Evolutionary conservation across 2,888 invertebrate genomes (phyloP).

Genomic region (Drosophila pseudotalamancana): DNA sequence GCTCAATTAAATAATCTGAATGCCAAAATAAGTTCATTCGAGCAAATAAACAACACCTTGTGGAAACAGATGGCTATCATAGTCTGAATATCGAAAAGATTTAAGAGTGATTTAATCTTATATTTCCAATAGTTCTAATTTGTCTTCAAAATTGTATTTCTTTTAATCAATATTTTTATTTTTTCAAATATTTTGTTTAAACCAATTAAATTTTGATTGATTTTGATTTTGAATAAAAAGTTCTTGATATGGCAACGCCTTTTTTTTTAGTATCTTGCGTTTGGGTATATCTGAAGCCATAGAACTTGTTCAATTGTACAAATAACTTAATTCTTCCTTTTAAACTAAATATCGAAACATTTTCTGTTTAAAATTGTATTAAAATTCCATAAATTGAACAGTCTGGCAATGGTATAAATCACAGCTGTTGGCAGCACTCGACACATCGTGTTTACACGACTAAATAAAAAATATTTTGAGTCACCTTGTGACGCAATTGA

Average conservation of each 20-base stretch:
- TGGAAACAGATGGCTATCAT: constrained; percentile 77
- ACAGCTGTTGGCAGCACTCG: not conserved
- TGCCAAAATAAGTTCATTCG: constrained; percentile 61
- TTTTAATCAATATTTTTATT: not conserved
- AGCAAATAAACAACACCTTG: constrained; percentile 68
- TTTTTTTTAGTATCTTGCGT: too few species aligned
- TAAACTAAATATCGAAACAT: too few species aligned
- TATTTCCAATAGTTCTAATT: not conserved
- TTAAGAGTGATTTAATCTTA: not conserved
- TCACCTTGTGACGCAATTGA: constrained; percentile 15
- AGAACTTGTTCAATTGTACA: too few species aligned
- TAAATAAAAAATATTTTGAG: constrained; percentile 7
- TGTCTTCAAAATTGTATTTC: not conserved
- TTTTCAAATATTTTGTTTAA: too few species aligned
- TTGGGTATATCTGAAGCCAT: too few species aligned
- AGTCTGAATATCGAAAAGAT: constrained; percentile 18
- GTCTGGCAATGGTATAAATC: constrained; percentile 13
- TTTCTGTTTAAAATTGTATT: too few species aligned
- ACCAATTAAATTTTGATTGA: too few species aligned
- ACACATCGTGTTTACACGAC: not conserved
- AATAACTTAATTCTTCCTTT: too few species aligned
- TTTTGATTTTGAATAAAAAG: not conserved
- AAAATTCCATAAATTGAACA: too few species aligned
- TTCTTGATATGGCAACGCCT: constrained; percentile 1
- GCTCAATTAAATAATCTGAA: constrained; percentile 59